Evolutionary conservation across 2,113 vertebrate genomes (phyloP), one percentile per base, ranked within the genome.

Genomic region (Gallinago undulata): DNA sequence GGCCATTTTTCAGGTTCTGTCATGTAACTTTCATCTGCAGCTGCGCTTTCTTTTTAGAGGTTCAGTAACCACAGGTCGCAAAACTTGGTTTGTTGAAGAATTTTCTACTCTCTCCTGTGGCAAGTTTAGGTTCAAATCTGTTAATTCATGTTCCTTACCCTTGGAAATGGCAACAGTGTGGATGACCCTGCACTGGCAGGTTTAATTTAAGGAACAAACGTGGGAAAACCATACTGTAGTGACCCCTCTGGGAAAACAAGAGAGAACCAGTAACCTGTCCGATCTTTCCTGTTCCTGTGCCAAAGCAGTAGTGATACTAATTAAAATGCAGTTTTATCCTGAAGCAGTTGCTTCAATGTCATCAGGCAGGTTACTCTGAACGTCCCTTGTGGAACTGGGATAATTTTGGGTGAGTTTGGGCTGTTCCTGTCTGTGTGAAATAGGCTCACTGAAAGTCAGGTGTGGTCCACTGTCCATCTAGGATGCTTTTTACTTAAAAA

Each of bases 301-400:
- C 72, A 84, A 28, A 66, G 30, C 4, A 69, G 53, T 33, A 50
- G 41, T 28, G 68, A 59, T 60, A 11, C 15, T 60, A 16, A n/a
- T 66, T 57, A 22, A 89, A 67, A 66, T 31, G 30, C 76, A 37
- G 7, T 16, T 74, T 80, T n/a, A 24, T 60, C 45, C 45, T 66
- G 64, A 35, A 53, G n/a, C 43, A 14, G 51, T 30, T 43, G 31
- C 50, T 87, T 82, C 22, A n/a, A 1, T 18, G 28, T 43, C n/a
- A 4, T 51, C 6, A 5, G 31, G 37, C 47, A 62, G 43, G 13
- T 70, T 5, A 4, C 43, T 68, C 11, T 25, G 33, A 25, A 17
- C 1, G 3, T 51, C 48, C 45, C 28, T 45, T 1, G 0, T 4
- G 3, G 24, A 22, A 1, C 22, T 47, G 72, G 68, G n/a, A 8